phyloP scores from a whole-genome alignment of 2,113 vertebrate species.

The Lycocorax pyrrhopterus region DNA sequence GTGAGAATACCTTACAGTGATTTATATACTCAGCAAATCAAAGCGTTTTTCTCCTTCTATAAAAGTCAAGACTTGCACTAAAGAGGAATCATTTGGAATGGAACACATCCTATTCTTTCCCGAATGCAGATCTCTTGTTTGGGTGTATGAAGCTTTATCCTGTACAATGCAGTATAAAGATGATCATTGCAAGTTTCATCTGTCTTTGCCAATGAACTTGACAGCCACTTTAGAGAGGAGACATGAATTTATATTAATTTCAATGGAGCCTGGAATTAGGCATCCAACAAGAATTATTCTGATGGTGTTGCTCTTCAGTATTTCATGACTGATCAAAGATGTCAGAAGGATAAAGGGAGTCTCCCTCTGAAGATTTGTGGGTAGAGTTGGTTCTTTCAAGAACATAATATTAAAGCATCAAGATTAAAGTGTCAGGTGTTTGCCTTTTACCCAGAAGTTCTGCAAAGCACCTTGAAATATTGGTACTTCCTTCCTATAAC shows the following conservation, averaged over 20 bases:
- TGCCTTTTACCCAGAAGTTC: not conserved
- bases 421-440: slow-evolving; percentile 6
- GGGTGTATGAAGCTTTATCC: not conserved
- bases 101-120: not conserved
- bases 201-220: not conserved
- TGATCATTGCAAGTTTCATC: not conserved
- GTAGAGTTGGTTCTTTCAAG: not conserved
- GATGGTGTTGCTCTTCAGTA: not conserved
- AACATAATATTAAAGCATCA: not conserved
- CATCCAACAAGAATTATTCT: not conserved
- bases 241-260: not conserved
- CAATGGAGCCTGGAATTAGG: not conserved
- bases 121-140: not conserved
- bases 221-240: not conserved
- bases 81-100: not conserved
- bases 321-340: not conserved
- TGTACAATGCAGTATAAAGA: not conserved
- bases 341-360: not conserved
- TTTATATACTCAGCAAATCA: not conserved
- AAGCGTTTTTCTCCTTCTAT: not conserved
- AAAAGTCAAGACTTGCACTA: not conserved
- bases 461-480: slow-evolving; percentile 19
- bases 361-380: not conserved
- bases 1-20: not conserved
- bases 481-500: not conserved